These are phyloP conservation scores for Drosophila eohydei DNA, from an alignment of 2,888 invertebrate species.

Conservation along the genomic window DNA sequence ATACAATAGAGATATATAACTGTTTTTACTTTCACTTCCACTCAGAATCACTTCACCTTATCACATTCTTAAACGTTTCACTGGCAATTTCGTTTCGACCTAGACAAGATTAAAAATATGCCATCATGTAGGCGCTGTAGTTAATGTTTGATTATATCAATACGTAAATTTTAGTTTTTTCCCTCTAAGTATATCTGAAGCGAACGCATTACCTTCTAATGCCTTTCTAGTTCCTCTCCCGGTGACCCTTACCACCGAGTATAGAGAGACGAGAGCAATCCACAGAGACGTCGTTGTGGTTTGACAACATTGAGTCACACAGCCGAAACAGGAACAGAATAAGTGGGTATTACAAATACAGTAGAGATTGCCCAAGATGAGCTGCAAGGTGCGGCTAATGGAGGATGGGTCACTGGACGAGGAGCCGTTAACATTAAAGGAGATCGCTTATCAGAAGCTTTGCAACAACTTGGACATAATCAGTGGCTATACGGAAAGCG, in stretches of 20 bases:
- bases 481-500: constrained; percentile 68
- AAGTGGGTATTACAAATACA: background rate
- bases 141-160: constrained; percentile 30
- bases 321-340: background rate
- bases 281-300: background rate
- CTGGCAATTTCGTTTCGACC: background rate
- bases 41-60: background rate
- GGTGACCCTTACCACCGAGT: too few relatives aligned
- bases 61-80: background rate
- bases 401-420: constrained; percentile 84
- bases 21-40: background rate
- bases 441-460: constrained; percentile 84
- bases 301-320: background rate
- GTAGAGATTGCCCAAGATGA: constrained; percentile 70
- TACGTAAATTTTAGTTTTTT: constrained; percentile 40
- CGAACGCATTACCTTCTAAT: constrained; percentile 1
- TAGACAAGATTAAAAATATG: background rate
- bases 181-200: constrained; percentile 1
- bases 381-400: constrained; percentile 85
- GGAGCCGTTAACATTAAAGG: constrained; percentile 84
- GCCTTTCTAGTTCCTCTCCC: constrained; percentile 9
- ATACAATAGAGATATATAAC: too few relatives aligned
- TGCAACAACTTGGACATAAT: constrained; percentile 84
- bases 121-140: constrained; percentile 12
- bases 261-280: background rate